Percentiles rank a stretch among this genome's conserved stretches.
These are phyloP conservation scores for Junonia oenone DNA, from an alignment of 2,888 invertebrate genomes.

Conservation along the genomic window DNA sequence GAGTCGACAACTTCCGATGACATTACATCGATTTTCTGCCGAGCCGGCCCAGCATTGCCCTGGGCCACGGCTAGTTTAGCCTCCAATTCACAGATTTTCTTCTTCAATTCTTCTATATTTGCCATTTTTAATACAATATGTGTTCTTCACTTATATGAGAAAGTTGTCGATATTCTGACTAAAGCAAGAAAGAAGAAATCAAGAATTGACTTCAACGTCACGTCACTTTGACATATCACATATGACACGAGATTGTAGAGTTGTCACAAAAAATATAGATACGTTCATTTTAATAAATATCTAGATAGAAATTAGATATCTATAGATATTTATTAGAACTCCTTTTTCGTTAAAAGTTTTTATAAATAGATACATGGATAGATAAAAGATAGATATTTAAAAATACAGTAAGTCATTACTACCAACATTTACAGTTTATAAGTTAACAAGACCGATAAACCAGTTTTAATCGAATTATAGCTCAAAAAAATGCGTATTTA, in stretches of 20 bases:
- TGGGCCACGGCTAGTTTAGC: conserved; percentile 77
- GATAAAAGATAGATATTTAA: too few species aligned
- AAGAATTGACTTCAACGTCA: conserved; percentile 13
- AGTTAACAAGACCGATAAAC: too few species aligned
- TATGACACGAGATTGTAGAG: neutral
- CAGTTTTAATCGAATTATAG: too few species aligned
- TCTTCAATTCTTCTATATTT: conserved; percentile 80
- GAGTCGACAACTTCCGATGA: conserved; percentile 97
- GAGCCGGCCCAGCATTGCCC: conserved; percentile 56
- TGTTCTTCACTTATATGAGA: conserved; percentile 23
- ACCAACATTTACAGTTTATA: too few species aligned
- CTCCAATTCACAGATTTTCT: conserved; percentile 83
- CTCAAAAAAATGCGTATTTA: too few species aligned
- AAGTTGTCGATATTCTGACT: conserved; percentile 5
- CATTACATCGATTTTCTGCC: conserved; percentile 92
- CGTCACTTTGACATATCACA: conserved; percentile 8
- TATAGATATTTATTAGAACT: too few species aligned
- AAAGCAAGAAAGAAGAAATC: too few species aligned
- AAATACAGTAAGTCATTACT: too few species aligned
- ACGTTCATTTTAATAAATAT: neutral
- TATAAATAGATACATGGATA: too few species aligned
- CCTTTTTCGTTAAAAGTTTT: too few species aligned
- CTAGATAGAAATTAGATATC: too few species aligned
- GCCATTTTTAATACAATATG: conserved; percentile 69
- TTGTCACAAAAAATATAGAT: neutral